These are phyloP conservation scores for Hirtodrosophila duncani DNA, from an alignment of 2,888 invertebrate species.

Conservation along the genomic window DNA sequence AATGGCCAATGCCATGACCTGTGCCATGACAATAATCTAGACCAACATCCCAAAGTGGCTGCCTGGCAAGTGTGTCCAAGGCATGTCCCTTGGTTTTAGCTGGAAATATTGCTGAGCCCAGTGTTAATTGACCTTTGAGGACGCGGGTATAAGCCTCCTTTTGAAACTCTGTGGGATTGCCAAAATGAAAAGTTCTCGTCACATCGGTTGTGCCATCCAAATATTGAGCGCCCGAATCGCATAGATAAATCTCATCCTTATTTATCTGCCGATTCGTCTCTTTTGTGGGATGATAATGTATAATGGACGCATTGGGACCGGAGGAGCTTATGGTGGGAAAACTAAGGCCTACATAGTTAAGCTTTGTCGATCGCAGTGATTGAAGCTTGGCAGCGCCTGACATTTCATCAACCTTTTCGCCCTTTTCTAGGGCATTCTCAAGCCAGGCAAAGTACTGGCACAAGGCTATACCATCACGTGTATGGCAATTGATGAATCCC, in stretches of 20 bases:
- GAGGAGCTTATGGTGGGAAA: slow-evolving; percentile 95
- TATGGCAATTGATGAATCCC: slow-evolving; percentile 89
- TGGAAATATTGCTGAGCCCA: slow-evolving; percentile 87
- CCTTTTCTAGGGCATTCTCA: slow-evolving; percentile 84
- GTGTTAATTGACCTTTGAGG: slow-evolving; percentile 88
- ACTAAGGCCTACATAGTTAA: slow-evolving; percentile 89
- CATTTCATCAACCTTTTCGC: slow-evolving; percentile 85
- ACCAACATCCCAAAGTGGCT: slow-evolving; percentile 89
- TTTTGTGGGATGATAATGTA: slow-evolving; percentile 88
- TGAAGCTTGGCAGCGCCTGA: slow-evolving; percentile 85
- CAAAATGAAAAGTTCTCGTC: slow-evolving; percentile 91
- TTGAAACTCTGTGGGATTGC: slow-evolving; percentile 85
- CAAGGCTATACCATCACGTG: slow-evolving; percentile 92
- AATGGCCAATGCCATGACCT: slow-evolving; percentile 94
- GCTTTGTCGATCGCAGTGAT: slow-evolving; percentile 84
- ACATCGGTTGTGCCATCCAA: slow-evolving; percentile 94
- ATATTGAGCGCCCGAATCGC: slow-evolving; percentile 94
- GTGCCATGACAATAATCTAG: slow-evolving; percentile 94
- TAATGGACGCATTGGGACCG: slow-evolving; percentile 94
- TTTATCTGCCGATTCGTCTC: slow-evolving; percentile 84
- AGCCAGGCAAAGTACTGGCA: slow-evolving; percentile 93
- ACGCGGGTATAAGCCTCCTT: slow-evolving; percentile 90
- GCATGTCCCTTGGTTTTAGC: slow-evolving; percentile 79
- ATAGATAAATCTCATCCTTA: slow-evolving; percentile 88
- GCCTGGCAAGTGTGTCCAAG: slow-evolving; percentile 88